Conservation (phyloP, 2,888 invertebrate species). For the Ormyrus nitidulus region DNA sequence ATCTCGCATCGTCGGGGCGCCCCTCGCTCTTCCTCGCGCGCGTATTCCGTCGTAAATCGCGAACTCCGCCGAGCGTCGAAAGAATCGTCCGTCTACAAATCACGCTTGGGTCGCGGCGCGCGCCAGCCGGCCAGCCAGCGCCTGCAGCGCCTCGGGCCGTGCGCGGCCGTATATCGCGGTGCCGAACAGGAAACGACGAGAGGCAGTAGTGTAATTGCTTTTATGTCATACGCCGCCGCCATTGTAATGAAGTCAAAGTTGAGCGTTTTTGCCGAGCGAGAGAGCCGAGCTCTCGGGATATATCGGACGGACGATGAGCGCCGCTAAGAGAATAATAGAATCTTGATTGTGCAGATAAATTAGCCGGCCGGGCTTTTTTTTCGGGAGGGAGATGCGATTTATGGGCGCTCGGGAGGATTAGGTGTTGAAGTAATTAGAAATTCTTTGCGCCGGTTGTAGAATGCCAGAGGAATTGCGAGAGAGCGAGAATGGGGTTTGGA, state of each 20-base stretch:
- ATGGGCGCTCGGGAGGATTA: background rate
- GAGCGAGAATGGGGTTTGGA: no score
- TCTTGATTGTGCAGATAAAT: conserved; percentile 17
- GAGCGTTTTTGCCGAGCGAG: background rate
- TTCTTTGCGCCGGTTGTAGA: background rate
- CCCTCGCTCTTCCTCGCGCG: background rate
- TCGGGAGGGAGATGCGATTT: background rate
- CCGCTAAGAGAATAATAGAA: conserved; percentile 4
- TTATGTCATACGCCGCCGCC: conserved; percentile 33
- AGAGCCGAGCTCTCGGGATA: background rate
- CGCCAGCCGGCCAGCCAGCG: background rate
- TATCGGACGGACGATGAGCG: background rate
- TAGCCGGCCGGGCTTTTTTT: conserved; percentile 6
- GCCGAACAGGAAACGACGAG: conserved; percentile 38
- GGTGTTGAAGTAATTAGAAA: background rate
- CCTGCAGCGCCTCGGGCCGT: background rate
- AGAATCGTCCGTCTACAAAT: conserved; percentile 46
- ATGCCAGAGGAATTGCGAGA: no score
- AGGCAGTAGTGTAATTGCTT: conserved; percentile 59
- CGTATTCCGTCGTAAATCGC: conserved; percentile 32
- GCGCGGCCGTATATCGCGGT: conserved; percentile 13
- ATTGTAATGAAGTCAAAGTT: conserved; percentile 41
- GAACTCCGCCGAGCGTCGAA: conserved; percentile 15
- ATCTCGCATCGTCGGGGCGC: background rate
- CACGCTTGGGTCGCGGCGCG: conserved; percentile 2